Evolutionary conservation across 2,888 invertebrate species (phyloP).

Genomic region (Galeopsomyia nigrocyanea): DNA sequence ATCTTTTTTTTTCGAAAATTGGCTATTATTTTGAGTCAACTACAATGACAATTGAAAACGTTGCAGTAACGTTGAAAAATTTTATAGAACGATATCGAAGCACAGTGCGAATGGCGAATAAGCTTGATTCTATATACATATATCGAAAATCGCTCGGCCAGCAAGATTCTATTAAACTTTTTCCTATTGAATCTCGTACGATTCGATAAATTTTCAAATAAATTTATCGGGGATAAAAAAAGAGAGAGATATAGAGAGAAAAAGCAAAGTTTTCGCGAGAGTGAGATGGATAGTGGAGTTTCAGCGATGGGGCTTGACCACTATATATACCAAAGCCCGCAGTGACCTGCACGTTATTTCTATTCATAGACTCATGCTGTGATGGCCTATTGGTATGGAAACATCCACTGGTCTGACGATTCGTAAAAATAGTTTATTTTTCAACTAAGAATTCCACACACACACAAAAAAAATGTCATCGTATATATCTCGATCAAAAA

Average conservation of each 20-base stretch:
- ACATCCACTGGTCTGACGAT: constrained; percentile 49
- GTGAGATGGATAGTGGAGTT: constrained; percentile 34
- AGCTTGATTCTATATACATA: too few species aligned
- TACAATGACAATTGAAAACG: too few species aligned
- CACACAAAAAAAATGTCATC: too few species aligned
- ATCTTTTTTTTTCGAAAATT: too few species aligned
- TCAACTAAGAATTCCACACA: too few species aligned
- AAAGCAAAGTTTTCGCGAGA: constrained; percentile 7
- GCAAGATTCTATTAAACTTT: too few species aligned
- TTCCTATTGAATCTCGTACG: constrained; percentile 1
- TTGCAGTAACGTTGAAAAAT: too few species aligned
- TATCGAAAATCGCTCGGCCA: too few species aligned
- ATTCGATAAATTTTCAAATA: constrained; percentile 2
- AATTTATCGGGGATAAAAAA: not conserved
- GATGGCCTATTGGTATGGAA: constrained; percentile 49
- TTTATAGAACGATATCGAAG: too few species aligned
- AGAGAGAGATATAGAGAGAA: not conserved
- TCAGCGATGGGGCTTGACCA: constrained; percentile 27
- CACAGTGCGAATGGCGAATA: too few species aligned
- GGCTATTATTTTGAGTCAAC: too few species aligned
- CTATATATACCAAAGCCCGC: constrained; percentile 36
- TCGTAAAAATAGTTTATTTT: constrained; percentile 16
- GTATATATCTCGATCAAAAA: too few species aligned
- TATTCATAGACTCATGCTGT: constrained; percentile 51
- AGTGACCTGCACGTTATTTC: constrained; percentile 51